Conservation (phyloP, 1,140 invertebrate species). For the Drosophila littoralis region DNA sequence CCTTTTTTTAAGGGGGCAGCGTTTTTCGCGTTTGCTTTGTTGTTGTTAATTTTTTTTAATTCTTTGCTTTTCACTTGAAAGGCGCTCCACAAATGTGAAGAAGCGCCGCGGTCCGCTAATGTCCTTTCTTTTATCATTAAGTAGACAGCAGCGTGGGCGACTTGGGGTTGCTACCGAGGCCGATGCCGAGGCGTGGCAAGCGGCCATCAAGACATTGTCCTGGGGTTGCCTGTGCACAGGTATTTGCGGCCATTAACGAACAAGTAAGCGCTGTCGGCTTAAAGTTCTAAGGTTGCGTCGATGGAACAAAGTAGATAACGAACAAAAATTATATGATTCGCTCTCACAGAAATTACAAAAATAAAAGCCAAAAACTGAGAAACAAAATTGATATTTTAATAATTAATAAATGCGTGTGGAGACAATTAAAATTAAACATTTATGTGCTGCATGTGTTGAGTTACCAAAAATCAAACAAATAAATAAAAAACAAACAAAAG, state of each 20-base stretch:
- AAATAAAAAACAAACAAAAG: neutral
- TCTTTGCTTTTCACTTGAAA: constrained; percentile 83
- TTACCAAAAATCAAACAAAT: neutral
- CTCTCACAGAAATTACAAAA: neutral
- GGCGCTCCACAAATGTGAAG: constrained; percentile 69
- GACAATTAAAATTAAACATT: constrained; percentile 40
- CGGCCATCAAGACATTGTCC: constrained; percentile 32
- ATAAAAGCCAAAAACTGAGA: neutral
- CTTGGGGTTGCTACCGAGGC: constrained; percentile 33
- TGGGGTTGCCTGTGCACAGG: constrained; percentile 43
- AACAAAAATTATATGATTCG: constrained; percentile 6
- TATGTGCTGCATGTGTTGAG: constrained; percentile 1
- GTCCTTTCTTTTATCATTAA: constrained; percentile 83
- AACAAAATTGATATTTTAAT: constrained; percentile 44
- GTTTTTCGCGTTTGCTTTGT: constrained; percentile 11
- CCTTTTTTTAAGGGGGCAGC: constrained; percentile 11
- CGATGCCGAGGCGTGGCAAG: constrained; percentile 29
- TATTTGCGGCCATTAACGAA: constrained; percentile 72
- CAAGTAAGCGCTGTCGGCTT: constrained; percentile 59
- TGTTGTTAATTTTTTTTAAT: constrained; percentile 82
- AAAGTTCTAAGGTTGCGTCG: constrained; percentile 62
- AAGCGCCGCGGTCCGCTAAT: constrained; percentile 76
- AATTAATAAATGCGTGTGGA: constrained; percentile 23
- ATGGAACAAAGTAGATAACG: constrained; percentile 42
- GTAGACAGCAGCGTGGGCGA: constrained; percentile 72